Conservation (phyloP, 2,113 vertebrate genomes). For the Ginglymostoma cirratum region DNA sequence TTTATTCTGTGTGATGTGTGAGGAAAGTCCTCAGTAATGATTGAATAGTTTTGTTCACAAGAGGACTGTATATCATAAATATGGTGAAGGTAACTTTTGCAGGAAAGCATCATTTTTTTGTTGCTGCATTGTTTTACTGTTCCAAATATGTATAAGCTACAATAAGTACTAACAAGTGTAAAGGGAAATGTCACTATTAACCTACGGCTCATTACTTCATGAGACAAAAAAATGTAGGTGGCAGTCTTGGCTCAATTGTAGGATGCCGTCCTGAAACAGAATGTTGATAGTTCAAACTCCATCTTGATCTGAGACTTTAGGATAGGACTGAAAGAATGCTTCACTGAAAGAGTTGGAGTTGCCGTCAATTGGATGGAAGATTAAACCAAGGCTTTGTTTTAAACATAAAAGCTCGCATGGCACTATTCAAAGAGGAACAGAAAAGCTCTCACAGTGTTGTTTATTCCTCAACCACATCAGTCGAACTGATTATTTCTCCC, state of each 20-base stretch:
- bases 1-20: neutral
- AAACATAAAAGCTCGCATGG: neutral
- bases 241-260: neutral
- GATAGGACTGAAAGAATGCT: neutral
- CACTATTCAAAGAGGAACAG: neutral
- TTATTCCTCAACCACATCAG: neutral
- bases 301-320: neutral
- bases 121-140: neutral
- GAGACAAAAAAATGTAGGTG: neutral
- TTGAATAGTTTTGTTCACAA: neutral
- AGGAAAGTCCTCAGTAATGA: neutral
- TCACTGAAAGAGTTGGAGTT: neutral
- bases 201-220: neutral
- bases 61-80: neutral
- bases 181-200: neutral
- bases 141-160: neutral
- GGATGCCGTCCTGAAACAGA: neutral
- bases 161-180: neutral
- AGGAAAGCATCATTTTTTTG: neutral
- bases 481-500: neutral
- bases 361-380: neutral
- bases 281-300: neutral
- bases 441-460: neutral
- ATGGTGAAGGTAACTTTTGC: neutral
- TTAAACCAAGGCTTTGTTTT: neutral